Base-by-base conservation (phyloP, 2,888 invertebrate species). In the Drosophila gaucha region DNA sequence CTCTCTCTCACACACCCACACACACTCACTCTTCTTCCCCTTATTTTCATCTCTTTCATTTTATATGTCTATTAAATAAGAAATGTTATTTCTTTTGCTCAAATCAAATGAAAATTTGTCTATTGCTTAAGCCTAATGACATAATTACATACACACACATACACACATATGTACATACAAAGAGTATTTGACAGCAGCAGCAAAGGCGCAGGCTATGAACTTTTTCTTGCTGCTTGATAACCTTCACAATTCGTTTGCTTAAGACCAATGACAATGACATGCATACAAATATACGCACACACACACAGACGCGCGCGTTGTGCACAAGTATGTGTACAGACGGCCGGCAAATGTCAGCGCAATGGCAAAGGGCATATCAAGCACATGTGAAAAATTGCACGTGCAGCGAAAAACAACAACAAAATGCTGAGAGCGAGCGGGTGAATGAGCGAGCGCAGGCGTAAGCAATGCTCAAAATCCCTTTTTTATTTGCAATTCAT, bases 351-450 rank as follows among this genome's bases (percentile, higher is more conserved):
- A 67, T 35, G 33, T 46, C 41, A 65, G 57, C 18, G 36, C 9
- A 3, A 36, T 18, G 41, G 36, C 36, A 57, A 50, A 60, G 62
- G 52, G 56, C 47, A 55, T 63, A 35, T 36, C 62, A 52, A 79
- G 52, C 66, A 75, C 78, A 80, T 78, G 82, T 54, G 72, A 64
- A 69, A 69, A 69, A 58, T 80, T 69, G 85, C 80, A 82, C 85
- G 85, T 86, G 80, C 78, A 73, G 33, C 33, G 46, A 26, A 54
- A 36, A 14, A 26, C 26, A n/a, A 31, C 52, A 26, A n/a, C 20
- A 67, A 16, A 52, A 33, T 28, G 8, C 26, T 33, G 28, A 62
- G 57, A 57, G 44, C 22, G 26, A 28, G 30, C 30, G 33, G 1
- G 2, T 9, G 12, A 30, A 10, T 3, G 41, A 14, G 39, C 18